These are phyloP conservation scores for Cuculus canorus DNA, from an alignment of 2,797 vertebrate genomes.

Conservation along the genomic window DNA sequence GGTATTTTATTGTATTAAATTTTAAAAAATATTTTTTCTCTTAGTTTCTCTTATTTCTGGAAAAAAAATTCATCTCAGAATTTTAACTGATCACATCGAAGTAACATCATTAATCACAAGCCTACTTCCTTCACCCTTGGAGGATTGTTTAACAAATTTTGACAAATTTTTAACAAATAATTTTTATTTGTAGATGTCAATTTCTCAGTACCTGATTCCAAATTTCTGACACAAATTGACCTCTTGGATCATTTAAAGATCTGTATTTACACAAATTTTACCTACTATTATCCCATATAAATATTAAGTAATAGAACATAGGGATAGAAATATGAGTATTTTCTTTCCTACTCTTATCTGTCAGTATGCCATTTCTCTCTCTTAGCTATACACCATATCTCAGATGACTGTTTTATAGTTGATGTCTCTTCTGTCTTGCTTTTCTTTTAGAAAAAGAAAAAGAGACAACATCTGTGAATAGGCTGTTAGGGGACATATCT, in stretches of 20 bases:
- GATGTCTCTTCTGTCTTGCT: background rate
- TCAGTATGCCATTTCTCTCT: background rate
- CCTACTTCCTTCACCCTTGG: background rate
- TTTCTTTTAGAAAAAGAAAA: background rate
- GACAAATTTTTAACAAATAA: background rate
- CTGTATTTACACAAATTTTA: background rate
- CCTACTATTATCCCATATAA: background rate
- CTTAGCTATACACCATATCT: background rate
- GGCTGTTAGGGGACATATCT: background rate
- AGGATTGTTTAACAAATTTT: too few relatives aligned
- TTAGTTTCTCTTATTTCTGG: background rate
- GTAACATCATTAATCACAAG: background rate
- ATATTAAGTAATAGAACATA: background rate
- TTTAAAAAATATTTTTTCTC: background rate
- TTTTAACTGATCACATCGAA: background rate
- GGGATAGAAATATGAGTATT: background rate
- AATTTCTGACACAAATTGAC: background rate
- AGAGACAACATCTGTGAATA: background rate
- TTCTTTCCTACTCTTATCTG: background rate
- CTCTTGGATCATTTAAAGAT: background rate
- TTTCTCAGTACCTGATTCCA: background rate
- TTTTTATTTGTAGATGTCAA: background rate
- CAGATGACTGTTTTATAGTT: background rate
- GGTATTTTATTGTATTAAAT: background rate
- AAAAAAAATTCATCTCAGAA: background rate